Evolutionary conservation across 2,797 vertebrate species (phyloP).

Genomic region (Thripadectes ignobilis): DNA sequence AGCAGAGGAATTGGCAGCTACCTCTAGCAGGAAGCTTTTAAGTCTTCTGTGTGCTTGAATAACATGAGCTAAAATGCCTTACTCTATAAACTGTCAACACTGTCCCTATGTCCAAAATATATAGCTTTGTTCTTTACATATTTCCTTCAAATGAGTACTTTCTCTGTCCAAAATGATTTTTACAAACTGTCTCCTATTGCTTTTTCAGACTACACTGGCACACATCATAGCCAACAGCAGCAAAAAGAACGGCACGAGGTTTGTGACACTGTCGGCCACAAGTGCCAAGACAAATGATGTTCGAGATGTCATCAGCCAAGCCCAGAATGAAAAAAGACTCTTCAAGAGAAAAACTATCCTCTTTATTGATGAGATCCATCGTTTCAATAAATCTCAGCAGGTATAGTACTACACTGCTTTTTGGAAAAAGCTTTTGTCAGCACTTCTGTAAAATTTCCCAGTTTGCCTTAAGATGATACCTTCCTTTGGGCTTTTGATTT

Average conservation of each 20-base stretch:
- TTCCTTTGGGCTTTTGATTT: background rate
- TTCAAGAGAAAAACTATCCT: conserved; percentile 95
- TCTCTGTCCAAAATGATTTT: background rate
- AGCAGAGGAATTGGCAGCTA: conserved; percentile 28
- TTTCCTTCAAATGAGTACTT: background rate
- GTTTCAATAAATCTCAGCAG: conserved; percentile 98
- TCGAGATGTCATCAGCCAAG: conserved; percentile 93
- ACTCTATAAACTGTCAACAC: background rate
- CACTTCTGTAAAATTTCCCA: background rate
- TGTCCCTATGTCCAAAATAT: background rate
- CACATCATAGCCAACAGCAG: conserved; percentile 91
- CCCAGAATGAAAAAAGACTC: conserved; percentile 92
- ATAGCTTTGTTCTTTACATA: background rate
- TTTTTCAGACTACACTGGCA: conserved; percentile 91
- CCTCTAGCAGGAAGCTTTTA: conserved; percentile 27
- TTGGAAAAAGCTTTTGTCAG: background rate
- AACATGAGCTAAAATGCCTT: background rate
- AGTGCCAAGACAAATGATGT: conserved; percentile 89
- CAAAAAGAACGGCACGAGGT: conserved; percentile 86
- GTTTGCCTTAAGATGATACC: background rate
- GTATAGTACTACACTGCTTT: conserved; percentile 61
- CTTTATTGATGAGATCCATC: conserved; percentile 98
- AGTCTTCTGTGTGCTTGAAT: background rate
- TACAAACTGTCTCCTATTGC: background rate
- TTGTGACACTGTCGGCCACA: conserved; percentile 91